Evolutionary conservation across 2,797 vertebrate genomes (phyloP), one percentile per base, ranked within the genome.

Genomic region (Sebastes umbrosus): DNA sequence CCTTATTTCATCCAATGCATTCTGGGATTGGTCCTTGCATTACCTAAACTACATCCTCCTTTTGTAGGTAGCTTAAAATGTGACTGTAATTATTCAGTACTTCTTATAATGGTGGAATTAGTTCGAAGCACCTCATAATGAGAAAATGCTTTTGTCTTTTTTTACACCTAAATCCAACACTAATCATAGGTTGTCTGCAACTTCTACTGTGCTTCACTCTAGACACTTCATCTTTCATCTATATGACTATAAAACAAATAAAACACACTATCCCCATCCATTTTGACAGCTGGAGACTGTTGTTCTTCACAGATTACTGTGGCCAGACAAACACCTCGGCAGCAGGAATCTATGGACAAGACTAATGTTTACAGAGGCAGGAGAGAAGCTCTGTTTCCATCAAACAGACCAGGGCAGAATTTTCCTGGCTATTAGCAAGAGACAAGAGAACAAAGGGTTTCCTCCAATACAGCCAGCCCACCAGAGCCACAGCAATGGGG

Each of bases 401-500:
- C 87, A 78, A 87, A 82, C 72, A 79, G 79, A 91, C 46, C 77
- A 77, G 77, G 75, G 77, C 77, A 79, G 82, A 88, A 84, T 80
- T 92, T 92, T 91, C 91, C 90, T 92, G 88, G 71, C 90, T 90
- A 88, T 91, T 92, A 92, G 82, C 89, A 85, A 75, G 90, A 89
- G 91, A 85, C 80, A 76, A 34, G 78, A 90, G 92, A 95, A 95
- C 93, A 95, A 95, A 95, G 90, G 82, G 87, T 88, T 93, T 94
- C 90, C 92, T 93, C 79, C 77, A 69, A 55, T 76, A 84, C 57
- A 80, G 72, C 80, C 76, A 81, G 84, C 68, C 88, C 67, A 89
- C 84, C 66, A 79, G 66, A 91, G 83, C 77, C 81, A 69, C 72
- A 46, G 72, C 10, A 1, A 73, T 72, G 69, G 20, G 59, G 77